phyloP scores from a whole-genome alignment of 2,797 vertebrate genomes.

The Rhinoraja longicauda region DNA sequence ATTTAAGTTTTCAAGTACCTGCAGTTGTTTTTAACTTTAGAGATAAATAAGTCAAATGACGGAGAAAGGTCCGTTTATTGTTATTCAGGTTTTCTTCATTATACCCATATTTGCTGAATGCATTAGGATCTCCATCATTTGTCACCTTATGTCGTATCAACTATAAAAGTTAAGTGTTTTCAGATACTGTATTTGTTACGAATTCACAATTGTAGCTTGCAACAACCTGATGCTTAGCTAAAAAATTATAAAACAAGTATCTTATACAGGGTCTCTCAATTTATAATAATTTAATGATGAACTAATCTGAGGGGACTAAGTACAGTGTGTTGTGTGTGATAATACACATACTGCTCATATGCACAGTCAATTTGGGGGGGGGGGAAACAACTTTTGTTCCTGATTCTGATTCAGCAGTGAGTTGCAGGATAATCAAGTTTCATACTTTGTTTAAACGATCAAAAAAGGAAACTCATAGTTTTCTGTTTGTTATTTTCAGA shows the following conservation, averaged over 20 bases:
- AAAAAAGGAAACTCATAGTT: background rate
- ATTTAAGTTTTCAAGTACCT: too few relatives aligned
- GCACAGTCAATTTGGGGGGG: background rate
- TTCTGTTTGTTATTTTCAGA: slow-evolving; percentile 55
- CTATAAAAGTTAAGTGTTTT: background rate
- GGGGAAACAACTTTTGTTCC: background rate
- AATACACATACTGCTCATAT: background rate
- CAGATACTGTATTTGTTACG: background rate
- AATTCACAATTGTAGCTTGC: background rate
- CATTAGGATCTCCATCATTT: background rate
- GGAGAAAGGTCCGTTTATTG: background rate
- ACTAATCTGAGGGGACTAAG: background rate
- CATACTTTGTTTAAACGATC: background rate
- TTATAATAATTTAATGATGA: background rate
- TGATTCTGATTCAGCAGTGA: background rate
- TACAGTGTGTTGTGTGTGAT: background rate
- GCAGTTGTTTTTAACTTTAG: too few relatives aligned
- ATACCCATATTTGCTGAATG: background rate
- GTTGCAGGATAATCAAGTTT: background rate
- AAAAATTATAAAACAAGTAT: background rate
- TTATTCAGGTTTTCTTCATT: background rate
- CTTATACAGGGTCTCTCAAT: background rate
- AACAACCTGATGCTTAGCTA: background rate
- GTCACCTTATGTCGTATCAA: background rate
- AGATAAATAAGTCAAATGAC: background rate